phyloP scores from a whole-genome alignment of 2,888 invertebrate genomes.

The Diogma glabrata region DNA sequence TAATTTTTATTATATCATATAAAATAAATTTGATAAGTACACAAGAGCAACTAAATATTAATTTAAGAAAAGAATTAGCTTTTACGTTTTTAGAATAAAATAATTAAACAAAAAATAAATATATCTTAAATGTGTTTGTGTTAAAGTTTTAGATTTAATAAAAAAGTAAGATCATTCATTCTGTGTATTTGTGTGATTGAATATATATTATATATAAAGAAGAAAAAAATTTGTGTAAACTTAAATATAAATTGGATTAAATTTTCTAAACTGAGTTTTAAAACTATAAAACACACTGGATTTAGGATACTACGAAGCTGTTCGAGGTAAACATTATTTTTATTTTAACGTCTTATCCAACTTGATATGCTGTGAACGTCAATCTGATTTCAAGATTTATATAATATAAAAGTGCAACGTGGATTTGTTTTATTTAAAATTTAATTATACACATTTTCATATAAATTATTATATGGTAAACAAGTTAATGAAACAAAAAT shows the following conservation, averaged over 20 bases:
- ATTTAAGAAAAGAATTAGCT: not conserved
- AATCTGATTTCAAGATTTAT: no score
- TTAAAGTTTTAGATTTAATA: no score
- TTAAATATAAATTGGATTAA: no score
- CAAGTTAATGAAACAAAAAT: no score
- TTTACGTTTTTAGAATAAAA: not conserved
- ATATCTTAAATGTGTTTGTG: not conserved
- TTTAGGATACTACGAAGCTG: constrained; percentile 39
- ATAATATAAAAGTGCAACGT: constrained; percentile 8
- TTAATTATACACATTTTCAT: constrained; percentile 1
- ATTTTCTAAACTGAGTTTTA: no score
- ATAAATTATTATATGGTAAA: no score
- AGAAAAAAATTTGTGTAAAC: not conserved
- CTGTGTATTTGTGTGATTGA: not conserved
- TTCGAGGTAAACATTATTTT: constrained; percentile 33
- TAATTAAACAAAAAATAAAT: not conserved
- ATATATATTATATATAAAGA: not conserved
- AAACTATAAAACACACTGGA: constrained; percentile 34
- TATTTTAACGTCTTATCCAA: not conserved
- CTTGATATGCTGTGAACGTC: no score
- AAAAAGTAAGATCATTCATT: not conserved
- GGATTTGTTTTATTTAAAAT: constrained; percentile 1
- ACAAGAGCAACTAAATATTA: constrained; percentile 3
- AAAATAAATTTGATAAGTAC: not conserved
- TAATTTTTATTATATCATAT: not conserved